Evolutionary conservation across 2,797 vertebrate species (phyloP).

Genomic region (Leptoclinus maculatus): DNA sequence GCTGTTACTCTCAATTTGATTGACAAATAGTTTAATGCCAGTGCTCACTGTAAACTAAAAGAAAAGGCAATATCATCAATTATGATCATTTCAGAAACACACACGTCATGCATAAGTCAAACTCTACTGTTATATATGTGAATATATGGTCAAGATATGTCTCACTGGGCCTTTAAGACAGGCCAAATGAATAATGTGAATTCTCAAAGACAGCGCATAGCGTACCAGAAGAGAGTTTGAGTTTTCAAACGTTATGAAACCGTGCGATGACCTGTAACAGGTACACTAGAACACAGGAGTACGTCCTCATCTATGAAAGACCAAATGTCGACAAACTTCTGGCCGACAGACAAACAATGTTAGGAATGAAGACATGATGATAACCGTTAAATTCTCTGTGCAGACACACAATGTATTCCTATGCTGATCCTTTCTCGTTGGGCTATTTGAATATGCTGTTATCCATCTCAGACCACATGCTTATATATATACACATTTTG

Average conservation of each 20-base stretch:
- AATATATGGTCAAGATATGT: neutral
- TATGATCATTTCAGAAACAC: neutral
- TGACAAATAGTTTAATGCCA: neutral
- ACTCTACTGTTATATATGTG: neutral
- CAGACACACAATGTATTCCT: constrained; percentile 25
- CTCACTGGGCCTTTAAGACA: neutral
- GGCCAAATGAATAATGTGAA: constrained; percentile 19
- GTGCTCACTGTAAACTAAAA: neutral
- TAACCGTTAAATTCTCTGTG: constrained; percentile 47
- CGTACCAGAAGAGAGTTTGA: neutral
- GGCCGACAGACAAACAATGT: constrained; percentile 14
- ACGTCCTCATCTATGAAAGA: constrained; percentile 3
- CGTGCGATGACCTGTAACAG: constrained; percentile 7
- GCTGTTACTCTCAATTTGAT: neutral
- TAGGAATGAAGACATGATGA: constrained; percentile 17
- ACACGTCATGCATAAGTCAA: neutral
- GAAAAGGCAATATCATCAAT: neutral
- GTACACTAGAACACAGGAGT: neutral
- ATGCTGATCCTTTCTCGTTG: constrained; percentile 35
- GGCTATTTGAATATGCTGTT: constrained; percentile 45
- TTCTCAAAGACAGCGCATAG: neutral
- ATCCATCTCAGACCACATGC: constrained; percentile 53
- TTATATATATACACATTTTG: constrained; percentile 22
- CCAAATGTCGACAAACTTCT: constrained; percentile 15
- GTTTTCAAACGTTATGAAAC: constrained; percentile 15